These are phyloP conservation scores for Brachionus paranguensis DNA, from an alignment of 1,140 invertebrate genomes.

Conservation along the genomic window DNA sequence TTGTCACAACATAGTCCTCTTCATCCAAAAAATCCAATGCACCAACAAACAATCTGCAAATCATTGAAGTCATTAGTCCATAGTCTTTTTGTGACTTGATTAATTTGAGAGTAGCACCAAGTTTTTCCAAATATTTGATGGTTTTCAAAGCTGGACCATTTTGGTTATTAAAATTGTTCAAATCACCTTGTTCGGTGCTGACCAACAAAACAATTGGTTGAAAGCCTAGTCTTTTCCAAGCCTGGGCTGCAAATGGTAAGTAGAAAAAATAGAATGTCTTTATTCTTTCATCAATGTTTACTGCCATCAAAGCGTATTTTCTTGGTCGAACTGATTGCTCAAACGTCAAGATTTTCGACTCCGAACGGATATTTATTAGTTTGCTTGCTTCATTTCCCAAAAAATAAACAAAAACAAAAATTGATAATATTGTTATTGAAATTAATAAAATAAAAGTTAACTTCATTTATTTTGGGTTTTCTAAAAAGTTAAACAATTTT, in stretches of 20 bases:
- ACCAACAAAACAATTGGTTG: background rate
- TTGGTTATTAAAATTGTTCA: background rate
- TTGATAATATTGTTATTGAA: too few species aligned
- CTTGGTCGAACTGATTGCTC: background rate
- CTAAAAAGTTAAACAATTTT: too few species aligned
- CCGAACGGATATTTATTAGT: background rate
- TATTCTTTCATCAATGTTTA: background rate
- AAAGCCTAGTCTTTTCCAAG: background rate
- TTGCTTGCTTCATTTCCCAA: background rate
- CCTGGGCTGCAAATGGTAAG: background rate
- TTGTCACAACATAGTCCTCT: background rate
- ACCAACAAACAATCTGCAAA: background rate
- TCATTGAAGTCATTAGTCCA: background rate
- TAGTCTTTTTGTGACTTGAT: background rate
- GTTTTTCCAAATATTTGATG: background rate
- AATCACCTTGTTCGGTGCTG: background rate
- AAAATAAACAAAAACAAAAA: background rate
- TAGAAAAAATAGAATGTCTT: conserved; percentile 10
- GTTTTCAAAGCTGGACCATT: background rate
- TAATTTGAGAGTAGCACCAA: background rate
- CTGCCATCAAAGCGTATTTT: background rate
- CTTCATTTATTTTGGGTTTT: too few species aligned
- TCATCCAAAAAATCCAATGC: background rate
- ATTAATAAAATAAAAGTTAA: too few species aligned
- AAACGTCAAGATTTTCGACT: background rate